Conservation (phyloP, 2,888 invertebrate species). For the Nephrocerus scutellatus region DNA sequence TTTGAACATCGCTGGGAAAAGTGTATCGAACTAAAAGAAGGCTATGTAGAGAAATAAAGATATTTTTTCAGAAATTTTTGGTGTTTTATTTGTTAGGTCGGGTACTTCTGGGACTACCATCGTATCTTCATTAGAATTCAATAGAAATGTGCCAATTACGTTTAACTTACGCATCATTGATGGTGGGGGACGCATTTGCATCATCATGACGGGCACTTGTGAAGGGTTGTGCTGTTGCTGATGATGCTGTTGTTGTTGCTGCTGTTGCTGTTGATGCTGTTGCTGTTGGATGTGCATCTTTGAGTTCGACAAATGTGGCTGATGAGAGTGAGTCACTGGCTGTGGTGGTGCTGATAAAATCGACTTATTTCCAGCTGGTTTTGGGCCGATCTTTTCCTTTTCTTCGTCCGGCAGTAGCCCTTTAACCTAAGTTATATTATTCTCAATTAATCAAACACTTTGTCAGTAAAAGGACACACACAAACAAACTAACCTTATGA, state of each 20-base stretch:
- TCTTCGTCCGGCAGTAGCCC: constrained; percentile 91
- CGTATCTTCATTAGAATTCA: too few species aligned
- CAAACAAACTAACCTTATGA: constrained; percentile 60
- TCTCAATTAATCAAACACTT: constrained; percentile 26
- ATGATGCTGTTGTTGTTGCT: constrained; percentile 23
- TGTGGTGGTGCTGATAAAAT: constrained; percentile 43
- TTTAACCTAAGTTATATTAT: constrained; percentile 52
- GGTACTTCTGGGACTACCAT: too few species aligned
- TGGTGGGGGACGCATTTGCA: constrained; percentile 45
- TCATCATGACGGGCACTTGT: constrained; percentile 45
- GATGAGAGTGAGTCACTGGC: constrained; percentile 29
- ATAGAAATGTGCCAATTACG: not conserved
- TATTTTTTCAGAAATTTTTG: too few species aligned
- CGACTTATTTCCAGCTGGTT: constrained; percentile 54
- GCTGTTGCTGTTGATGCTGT: constrained; percentile 25
- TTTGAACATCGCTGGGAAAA: too few species aligned
- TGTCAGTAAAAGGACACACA: not conserved
- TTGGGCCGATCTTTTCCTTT: constrained; percentile 94
- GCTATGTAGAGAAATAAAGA: too few species aligned
- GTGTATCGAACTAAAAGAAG: too few species aligned
- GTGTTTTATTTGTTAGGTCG: too few species aligned
- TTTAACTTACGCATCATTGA: constrained; percentile 48
- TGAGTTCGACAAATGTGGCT: constrained; percentile 21
- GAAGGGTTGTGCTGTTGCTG: constrained; percentile 35
- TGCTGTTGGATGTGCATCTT: constrained; percentile 21